Conservation (phyloP, 2,797 vertebrate species). For the Coreius guichenoti region DNA sequence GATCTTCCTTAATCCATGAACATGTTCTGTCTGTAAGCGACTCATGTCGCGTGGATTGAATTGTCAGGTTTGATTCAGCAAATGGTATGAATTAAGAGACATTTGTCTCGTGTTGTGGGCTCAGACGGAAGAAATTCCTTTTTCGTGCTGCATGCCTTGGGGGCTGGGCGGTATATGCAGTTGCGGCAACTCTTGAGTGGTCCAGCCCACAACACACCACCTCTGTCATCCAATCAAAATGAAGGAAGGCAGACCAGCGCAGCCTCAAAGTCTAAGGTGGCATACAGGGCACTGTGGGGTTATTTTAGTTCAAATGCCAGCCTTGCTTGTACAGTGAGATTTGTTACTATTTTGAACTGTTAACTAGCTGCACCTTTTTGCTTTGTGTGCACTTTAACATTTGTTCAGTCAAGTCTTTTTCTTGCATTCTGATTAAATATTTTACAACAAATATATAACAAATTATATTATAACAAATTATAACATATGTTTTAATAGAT, state of each 20-base stretch:
- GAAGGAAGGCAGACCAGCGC: not conserved
- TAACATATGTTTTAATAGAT: not conserved
- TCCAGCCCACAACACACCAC: slow-evolving; percentile 80
- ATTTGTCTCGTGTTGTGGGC: not conserved
- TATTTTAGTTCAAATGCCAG: slow-evolving; percentile 74
- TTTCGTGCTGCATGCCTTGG: slow-evolving; percentile 24
- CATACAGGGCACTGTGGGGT: slow-evolving; percentile 65
- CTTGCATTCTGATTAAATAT: not conserved
- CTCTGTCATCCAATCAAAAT: slow-evolving; percentile 70
- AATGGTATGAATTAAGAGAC: not conserved
- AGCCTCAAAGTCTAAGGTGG: slow-evolving; percentile 29
- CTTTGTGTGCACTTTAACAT: not conserved
- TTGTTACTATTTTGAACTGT: not conserved
- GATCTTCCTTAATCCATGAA: not conserved
- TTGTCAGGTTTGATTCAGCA: not conserved
- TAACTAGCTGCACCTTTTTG: not conserved
- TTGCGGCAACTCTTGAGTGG: slow-evolving; percentile 66
- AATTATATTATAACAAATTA: too few relatives aligned
- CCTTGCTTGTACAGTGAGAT: not conserved
- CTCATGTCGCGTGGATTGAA: not conserved
- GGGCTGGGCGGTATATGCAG: slow-evolving; percentile 48
- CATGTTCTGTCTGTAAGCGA: not conserved
- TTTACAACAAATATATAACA: too few relatives aligned
- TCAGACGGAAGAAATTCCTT: slow-evolving; percentile 7
- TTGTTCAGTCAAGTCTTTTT: not conserved